Conservation (phyloP, 2,888 invertebrate species). For the Chrysodeixis includens region DNA sequence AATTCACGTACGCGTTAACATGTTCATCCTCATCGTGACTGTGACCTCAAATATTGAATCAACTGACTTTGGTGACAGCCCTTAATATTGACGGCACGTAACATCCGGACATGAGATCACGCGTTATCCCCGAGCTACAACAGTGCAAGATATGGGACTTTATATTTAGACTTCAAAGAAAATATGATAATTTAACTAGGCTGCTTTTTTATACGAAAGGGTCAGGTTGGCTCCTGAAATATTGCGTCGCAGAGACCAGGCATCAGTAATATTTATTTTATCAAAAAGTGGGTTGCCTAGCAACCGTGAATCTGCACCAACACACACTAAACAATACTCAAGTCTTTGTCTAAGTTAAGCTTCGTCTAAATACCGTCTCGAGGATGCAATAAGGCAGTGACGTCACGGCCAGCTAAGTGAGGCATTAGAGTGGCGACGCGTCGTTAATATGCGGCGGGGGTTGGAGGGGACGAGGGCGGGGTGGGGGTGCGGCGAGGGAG, state of each 20-base stretch:
- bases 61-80: not conserved
- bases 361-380: slow-evolving; percentile 36
- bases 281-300: not conserved
- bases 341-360: slow-evolving; percentile 17
- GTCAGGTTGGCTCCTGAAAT: no score
- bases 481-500: not conserved
- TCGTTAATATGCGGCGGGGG: slow-evolving; percentile 52
- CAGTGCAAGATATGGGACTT: not conserved
- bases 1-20: not conserved
- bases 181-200: not conserved
- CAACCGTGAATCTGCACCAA: not conserved
- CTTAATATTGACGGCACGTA: slow-evolving; percentile 4
- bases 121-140: not conserved
- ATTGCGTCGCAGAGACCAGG: no score
- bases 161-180: not conserved
- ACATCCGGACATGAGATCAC: not conserved
- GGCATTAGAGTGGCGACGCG: slow-evolving; percentile 50
- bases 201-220: no score
- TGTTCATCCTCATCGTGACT: not conserved
- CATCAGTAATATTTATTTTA: no score
- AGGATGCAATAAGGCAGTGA: slow-evolving; percentile 49
- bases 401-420: slow-evolving; percentile 47
- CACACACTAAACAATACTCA: slow-evolving; percentile 8
- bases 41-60: not conserved
- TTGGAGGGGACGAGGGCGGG: not conserved